Evolutionary conservation across 2,113 vertebrate species (phyloP).

Genomic region (Poecilia latipinna): DNA sequence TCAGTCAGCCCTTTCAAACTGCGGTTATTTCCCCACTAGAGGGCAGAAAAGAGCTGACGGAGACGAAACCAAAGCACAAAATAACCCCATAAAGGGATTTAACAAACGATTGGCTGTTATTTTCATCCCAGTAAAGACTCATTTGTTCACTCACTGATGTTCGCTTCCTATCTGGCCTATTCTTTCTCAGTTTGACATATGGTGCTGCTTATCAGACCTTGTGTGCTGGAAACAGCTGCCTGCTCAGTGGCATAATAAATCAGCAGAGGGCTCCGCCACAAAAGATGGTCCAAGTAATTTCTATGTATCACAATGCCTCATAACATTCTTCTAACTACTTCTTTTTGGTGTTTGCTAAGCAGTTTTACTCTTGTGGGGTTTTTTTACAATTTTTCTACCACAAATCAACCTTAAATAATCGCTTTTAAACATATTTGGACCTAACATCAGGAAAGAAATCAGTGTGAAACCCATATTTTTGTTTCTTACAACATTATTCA

Average conservation of each 20-base stretch:
- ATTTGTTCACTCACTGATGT: neutral
- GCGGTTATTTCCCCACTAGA: conserved; percentile 36
- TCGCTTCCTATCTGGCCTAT: neutral
- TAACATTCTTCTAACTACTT: neutral
- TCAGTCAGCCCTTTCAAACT: conserved; percentile 17
- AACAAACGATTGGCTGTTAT: neutral
- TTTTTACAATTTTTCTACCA: neutral
- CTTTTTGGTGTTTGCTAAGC: neutral
- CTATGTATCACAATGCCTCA: neutral
- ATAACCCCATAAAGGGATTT: neutral
- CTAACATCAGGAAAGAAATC: neutral
- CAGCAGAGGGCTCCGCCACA: neutral
- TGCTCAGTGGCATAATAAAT: neutral
- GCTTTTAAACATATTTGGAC: neutral
- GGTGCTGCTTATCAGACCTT: neutral
- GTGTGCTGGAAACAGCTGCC: conserved; percentile 3
- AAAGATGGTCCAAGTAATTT: neutral
- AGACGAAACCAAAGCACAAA: neutral
- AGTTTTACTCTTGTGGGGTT: neutral
- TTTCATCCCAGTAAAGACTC: neutral
- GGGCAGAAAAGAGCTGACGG: conserved; percentile 23
- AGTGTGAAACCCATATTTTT: neutral
- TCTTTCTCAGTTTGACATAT: neutral
- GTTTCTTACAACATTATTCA: neutral
- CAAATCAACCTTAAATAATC: too few relatives aligned